phyloP scores from a whole-genome alignment of 2,888 invertebrate species.

The Brenthis ino region DNA sequence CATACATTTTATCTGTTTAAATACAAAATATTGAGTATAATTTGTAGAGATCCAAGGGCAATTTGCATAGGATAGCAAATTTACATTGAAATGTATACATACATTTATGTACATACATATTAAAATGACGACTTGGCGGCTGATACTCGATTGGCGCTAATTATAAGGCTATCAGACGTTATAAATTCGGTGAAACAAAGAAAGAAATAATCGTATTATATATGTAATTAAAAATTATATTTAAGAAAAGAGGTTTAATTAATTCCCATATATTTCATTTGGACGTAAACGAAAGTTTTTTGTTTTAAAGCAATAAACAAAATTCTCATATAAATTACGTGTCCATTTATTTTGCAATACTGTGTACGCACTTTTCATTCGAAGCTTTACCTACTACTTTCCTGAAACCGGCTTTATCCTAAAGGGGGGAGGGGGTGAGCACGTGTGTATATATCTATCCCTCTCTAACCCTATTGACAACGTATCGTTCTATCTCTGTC shows the following conservation, averaged over 20 bases:
- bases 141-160: no score
- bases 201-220: background rate
- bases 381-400: slow-evolving; percentile 71
- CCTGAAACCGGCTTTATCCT: slow-evolving; percentile 70
- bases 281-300: background rate
- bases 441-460: slow-evolving; percentile 66
- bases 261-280: no score
- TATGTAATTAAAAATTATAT: no score
- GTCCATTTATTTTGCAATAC: slow-evolving; percentile 24
- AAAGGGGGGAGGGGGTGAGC: slow-evolving; percentile 59
- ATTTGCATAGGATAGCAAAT: no score
- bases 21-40: no score
- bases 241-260: no score
- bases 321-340: background rate
- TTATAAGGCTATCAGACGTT: background rate
- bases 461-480: slow-evolving; percentile 44
- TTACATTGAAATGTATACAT: background rate
- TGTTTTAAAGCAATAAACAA: background rate
- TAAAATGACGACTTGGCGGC: no score
- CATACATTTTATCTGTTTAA: no score
- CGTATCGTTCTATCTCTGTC: slow-evolving; percentile 51
- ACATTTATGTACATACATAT: background rate
- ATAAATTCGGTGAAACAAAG: background rate
- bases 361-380: slow-evolving; percentile 61
- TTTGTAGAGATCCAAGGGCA: no score